Evolutionary conservation across 2,888 invertebrate genomes (phyloP), one percentile per base, ranked within the genome.

Genomic region (Helicoverpa assulta): DNA sequence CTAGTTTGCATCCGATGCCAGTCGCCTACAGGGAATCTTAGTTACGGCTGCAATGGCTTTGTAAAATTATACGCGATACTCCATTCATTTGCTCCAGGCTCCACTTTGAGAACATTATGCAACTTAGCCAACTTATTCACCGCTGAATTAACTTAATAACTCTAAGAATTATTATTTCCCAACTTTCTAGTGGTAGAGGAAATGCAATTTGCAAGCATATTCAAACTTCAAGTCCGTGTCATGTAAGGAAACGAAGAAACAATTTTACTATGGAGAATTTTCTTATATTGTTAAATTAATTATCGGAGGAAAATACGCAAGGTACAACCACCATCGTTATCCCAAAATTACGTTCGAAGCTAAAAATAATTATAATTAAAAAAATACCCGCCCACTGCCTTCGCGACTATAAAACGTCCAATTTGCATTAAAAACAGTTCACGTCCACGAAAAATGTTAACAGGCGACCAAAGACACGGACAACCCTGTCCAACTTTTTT

Each of bases 41-140:
- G 80, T 75, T 55, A 76, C 67, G 55, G 40, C 67, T 71, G 71
- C 73, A 76, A 80, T 60, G 58, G 70, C 78, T 85, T 77, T 73
- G 78, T 78, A 63, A 81, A 85, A 85, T 84, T 84, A 86, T 76
- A 73, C 66, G 70, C 73, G 64, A 75, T 76, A 74, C 71, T 64
- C 67, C 69, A 75, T 78, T 82, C 64, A 80, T 69, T 74, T 62
- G 37, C 52, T 58, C 61, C 53, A 55, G 37, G 64, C 69, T 54
- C 60, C 73, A 64, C 67, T 76, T 73, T 65, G 69, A 65, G 73
- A 60, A 67, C 67, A 75, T 73, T 74, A 84, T 72, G 63, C 58
- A 72, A 69, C 66, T 67, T 70, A 59, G 62, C 65, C 50, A 67
- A 76, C 65, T 76, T 68, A 73, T 73, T 71, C 57, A 55, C 67